Conservation (phyloP, 2,888 invertebrate species). For the Unio pictorum region DNA sequence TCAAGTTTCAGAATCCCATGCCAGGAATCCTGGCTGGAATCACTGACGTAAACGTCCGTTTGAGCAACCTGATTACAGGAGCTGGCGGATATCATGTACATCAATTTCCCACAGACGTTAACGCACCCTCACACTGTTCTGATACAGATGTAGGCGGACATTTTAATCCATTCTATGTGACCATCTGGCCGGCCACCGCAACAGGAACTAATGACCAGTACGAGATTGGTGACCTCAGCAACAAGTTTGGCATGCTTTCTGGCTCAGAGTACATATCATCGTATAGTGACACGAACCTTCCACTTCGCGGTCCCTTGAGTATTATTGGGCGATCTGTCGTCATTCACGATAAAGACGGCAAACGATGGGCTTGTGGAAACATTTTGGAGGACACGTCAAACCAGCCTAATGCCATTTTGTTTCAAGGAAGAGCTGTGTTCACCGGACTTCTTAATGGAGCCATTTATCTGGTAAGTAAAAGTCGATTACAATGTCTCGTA, state of each 20-base stretch:
- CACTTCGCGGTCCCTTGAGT: slow-evolving; percentile 85
- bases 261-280: slow-evolving; percentile 74
- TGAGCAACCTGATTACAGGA: slow-evolving; percentile 64
- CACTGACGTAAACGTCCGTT: slow-evolving; percentile 73
- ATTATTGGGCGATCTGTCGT: slow-evolving; percentile 86
- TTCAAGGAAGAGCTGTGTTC: slow-evolving; percentile 90
- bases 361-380: slow-evolving; percentile 70
- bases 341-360: slow-evolving; percentile 76
- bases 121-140: slow-evolving; percentile 65
- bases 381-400: slow-evolving; percentile 23
- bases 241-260: slow-evolving; percentile 84
- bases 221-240: slow-evolving; percentile 89
- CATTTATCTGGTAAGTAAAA: slow-evolving; percentile 81
- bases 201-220: slow-evolving; percentile 81
- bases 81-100: slow-evolving; percentile 72
- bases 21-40: slow-evolving; percentile 16
- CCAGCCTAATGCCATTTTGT: slow-evolving; percentile 17
- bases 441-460: slow-evolving; percentile 88
- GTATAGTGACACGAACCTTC: slow-evolving; percentile 87
- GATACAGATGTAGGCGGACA: slow-evolving; percentile 79
- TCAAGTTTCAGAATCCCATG: slow-evolving; percentile 34
- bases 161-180: slow-evolving; percentile 80
- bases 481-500: too few species aligned
- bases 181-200: slow-evolving; percentile 14
- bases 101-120: slow-evolving; percentile 66